Percentiles rank a stretch among this genome's conserved stretches.
Evolutionary conservation across 2,113 vertebrate genomes (phyloP).

Genomic region (Mastomys coucha): DNA sequence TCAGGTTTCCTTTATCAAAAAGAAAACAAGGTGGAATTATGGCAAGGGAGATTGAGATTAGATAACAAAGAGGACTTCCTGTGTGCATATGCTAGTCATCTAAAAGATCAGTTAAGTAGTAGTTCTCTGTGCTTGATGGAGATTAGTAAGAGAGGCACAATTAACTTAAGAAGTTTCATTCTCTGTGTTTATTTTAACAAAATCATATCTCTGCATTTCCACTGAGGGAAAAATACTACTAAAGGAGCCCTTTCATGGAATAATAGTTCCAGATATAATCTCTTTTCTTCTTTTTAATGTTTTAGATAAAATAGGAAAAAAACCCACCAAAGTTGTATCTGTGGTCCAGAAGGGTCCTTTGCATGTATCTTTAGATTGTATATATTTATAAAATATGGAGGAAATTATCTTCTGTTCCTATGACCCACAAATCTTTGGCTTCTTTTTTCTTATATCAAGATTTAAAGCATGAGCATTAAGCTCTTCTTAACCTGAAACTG

Average conservation of each 20-base stretch:
- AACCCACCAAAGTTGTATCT: background rate
- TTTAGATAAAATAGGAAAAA: background rate
- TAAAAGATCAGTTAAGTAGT: constrained; percentile 30
- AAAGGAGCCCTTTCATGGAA: background rate
- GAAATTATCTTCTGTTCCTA: background rate
- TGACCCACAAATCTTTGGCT: background rate
- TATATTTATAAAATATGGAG: background rate
- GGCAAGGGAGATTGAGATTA: constrained; percentile 64
- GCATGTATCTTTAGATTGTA: background rate
- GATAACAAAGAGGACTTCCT: constrained; percentile 72
- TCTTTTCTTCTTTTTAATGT: background rate
- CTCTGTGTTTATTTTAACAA: constrained; percentile 2
- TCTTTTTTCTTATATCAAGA: background rate
- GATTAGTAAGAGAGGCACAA: constrained; percentile 41
- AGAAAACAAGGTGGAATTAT: constrained; percentile 47
- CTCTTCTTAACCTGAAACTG: background rate
- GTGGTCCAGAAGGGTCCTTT: background rate
- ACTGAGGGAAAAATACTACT: background rate
- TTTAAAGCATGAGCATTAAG: constrained; percentile 13
- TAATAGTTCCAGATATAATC: background rate
- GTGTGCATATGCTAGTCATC: background rate
- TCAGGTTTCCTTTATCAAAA: constrained; percentile 35
- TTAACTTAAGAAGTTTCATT: constrained; percentile 35
- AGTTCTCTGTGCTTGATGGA: background rate
- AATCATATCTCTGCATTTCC: background rate